Evolutionary conservation across 2,113 vertebrate genomes (phyloP).

Genomic region (Erythrolamprus reginae): DNA sequence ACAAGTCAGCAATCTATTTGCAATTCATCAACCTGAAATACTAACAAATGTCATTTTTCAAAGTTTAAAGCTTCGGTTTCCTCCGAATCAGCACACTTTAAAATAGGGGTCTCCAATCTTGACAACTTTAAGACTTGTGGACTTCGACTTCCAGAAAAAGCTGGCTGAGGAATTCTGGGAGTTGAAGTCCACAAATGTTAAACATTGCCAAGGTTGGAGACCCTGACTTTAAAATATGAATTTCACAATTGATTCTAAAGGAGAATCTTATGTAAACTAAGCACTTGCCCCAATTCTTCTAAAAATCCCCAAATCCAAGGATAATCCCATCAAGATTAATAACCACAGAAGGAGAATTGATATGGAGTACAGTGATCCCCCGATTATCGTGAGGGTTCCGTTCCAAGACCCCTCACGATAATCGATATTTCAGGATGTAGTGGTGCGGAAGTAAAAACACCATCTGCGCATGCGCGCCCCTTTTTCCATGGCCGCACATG

Average conservation of each 20-base stretch:
- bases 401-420: too few species aligned
- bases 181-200: too few species aligned
- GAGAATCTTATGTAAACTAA: neutral
- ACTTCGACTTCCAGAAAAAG: too few species aligned
- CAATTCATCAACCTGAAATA: neutral
- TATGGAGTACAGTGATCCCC: neutral
- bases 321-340: neutral
- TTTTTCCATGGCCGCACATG: too few species aligned
- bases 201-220: too few species aligned
- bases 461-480: too few species aligned
- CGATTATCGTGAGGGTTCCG: too few species aligned
- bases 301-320: neutral
- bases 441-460: too few species aligned
- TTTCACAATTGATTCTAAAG: neutral
- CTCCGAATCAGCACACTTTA: neutral
- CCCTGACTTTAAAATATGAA: neutral
- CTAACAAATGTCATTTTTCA: neutral
- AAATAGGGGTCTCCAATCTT: neutral
- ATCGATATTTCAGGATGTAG: too few species aligned
- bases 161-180: too few species aligned
- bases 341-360: neutral
- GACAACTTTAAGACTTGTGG: too few species aligned
- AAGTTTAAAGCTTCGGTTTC: neutral
- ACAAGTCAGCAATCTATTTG: neutral
- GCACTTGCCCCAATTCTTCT: neutral